Conservation (phyloP, 1,140 invertebrate genomes). For the Proales similis region DNA sequence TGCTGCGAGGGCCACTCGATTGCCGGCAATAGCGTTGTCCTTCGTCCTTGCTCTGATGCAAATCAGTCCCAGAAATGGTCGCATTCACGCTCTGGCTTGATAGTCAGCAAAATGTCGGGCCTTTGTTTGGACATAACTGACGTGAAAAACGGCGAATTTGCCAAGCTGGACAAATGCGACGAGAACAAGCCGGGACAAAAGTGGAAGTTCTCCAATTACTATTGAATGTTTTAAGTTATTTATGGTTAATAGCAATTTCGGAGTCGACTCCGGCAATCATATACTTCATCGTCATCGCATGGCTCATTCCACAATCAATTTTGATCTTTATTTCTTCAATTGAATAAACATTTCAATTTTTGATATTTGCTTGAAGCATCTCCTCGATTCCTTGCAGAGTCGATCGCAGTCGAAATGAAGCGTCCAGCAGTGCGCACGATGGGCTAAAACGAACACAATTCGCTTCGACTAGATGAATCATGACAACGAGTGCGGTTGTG, state of each 20-base stretch:
- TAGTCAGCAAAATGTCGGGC: slow-evolving; percentile 41
- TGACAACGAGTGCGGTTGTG: no score
- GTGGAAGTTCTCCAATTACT: slow-evolving; percentile 42
- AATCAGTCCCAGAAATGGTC: slow-evolving; percentile 10
- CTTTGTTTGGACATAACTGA: slow-evolving; percentile 43
- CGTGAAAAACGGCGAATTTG: slow-evolving; percentile 40
- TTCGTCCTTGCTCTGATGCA: slow-evolving; percentile 9
- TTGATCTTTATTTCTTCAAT: background rate
- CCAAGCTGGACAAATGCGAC: slow-evolving; percentile 42
- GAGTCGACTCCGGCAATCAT: no score
- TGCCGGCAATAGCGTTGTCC: background rate
- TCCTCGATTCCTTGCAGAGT: no score
- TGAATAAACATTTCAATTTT: background rate
- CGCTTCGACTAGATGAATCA: no score
- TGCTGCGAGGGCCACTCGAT: slow-evolving; percentile 52
- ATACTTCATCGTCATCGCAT: no score
- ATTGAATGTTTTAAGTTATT: slow-evolving; percentile 7
- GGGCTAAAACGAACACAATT: no score
- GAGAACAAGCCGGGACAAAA: slow-evolving; percentile 42
- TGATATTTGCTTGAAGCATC: no score
- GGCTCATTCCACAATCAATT: background rate
- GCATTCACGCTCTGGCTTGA: slow-evolving; percentile 41
- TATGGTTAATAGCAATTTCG: slow-evolving; percentile 20
- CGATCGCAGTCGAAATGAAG: no score
- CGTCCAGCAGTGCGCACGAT: no score